Evolutionary conservation across 2,888 invertebrate species (phyloP).

Genomic region (Ochropleura leucogaster): DNA sequence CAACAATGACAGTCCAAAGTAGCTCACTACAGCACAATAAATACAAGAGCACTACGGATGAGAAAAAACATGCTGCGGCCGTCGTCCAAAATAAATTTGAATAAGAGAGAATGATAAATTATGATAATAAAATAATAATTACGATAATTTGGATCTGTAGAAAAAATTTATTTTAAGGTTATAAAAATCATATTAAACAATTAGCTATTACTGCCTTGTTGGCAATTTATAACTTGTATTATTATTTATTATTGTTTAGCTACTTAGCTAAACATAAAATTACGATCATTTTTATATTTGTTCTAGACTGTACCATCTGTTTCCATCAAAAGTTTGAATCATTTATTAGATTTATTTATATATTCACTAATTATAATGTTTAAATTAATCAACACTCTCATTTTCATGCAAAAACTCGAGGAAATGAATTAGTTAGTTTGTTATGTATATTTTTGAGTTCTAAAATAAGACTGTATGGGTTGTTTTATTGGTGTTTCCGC

Average conservation of each 20-base stretch:
- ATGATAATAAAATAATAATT: not conserved
- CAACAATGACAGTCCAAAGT: not conserved
- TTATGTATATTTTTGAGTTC: not conserved
- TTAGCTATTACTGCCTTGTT: too few species aligned
- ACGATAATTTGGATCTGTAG: not conserved
- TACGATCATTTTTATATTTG: not conserved
- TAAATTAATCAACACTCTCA: slow-evolving; percentile 24
- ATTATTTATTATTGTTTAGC: too few species aligned
- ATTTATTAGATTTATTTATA: slow-evolving; percentile 2
- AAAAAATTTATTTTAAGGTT: not conserved
- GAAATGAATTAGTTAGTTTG: slow-evolving; percentile 6
- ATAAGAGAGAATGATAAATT: not conserved
- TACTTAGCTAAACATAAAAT: not conserved
- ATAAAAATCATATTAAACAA: not conserved
- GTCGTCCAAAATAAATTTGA: too few species aligned
- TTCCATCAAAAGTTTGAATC: not conserved
- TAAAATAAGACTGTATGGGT: not conserved
- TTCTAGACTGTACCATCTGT: slow-evolving; percentile 7
- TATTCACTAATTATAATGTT: slow-evolving; percentile 12
- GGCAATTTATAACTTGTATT: too few species aligned
- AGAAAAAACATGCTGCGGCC: not conserved
- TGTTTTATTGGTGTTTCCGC: not conserved
- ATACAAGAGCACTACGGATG: not conserved
- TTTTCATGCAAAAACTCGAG: slow-evolving; percentile 20
- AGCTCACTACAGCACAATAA: not conserved